Conservation (phyloP, 2,797 vertebrate genomes). For the Rhincodon typus region DNA sequence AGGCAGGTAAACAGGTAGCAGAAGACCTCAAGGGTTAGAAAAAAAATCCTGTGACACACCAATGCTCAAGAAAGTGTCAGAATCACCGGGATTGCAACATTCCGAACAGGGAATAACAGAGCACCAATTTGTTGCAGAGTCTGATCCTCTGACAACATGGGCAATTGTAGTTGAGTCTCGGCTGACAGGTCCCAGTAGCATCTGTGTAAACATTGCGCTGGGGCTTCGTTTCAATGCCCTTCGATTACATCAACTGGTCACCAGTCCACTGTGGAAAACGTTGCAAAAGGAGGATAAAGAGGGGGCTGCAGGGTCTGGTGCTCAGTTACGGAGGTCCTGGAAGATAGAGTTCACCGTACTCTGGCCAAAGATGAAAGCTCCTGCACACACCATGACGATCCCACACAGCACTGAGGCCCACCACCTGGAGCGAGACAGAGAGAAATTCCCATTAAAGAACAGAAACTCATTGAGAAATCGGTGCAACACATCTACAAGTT, state of each 20-base stretch:
- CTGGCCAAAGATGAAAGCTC: constrained; percentile 91
- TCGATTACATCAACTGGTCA: not conserved
- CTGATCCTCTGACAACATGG: not conserved
- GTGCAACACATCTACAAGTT: not conserved
- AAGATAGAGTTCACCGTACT: constrained; percentile 86
- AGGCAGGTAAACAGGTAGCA: not conserved
- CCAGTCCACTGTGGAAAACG: not conserved
- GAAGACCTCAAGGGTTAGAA: not conserved
- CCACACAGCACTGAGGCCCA: constrained; percentile 70
- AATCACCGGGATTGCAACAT: not conserved
- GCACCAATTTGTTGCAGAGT: not conserved
- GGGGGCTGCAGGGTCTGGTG: not conserved
- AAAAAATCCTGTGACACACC: not conserved
- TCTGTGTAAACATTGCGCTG: constrained; percentile 49
- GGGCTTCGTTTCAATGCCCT: not conserved
- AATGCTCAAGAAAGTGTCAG: not conserved
- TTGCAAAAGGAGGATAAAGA: not conserved
- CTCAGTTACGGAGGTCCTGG: constrained; percentile 60
- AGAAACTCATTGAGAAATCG: not conserved
- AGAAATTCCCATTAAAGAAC: not conserved
- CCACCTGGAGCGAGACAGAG: constrained; percentile 62
- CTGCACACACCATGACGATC: constrained; percentile 76
- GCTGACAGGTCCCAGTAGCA: not conserved
- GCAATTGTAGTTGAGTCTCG: not conserved
- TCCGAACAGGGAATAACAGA: not conserved